Percentiles rank a stretch among this genome's conserved stretches.
Evolutionary conservation across 1,140 invertebrate genomes (phyloP).

Genomic region (Liolophura sinensis): DNA sequence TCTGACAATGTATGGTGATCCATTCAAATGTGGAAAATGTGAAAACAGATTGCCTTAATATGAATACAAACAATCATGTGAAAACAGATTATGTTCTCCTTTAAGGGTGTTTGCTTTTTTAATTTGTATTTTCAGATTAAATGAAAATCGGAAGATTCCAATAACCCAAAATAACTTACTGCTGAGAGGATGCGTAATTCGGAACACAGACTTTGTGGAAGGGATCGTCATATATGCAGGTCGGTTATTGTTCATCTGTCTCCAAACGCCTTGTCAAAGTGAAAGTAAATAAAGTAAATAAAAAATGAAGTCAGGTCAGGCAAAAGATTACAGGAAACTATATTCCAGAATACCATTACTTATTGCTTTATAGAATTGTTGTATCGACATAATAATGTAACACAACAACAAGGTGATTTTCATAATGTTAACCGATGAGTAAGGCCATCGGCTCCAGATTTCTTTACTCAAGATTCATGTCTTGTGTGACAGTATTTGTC

Average conservation of each 20-base stretch:
- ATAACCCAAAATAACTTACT: conserved; percentile 92
- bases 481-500: no score
- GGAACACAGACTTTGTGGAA: conserved; percentile 92
- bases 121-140: conserved; percentile 60
- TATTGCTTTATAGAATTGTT: no score
- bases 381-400: no score
- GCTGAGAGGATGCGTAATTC: conserved; percentile 89
- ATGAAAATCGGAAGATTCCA: conserved; percentile 69
- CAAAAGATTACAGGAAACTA: no score
- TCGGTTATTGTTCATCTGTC: conserved; percentile 50
- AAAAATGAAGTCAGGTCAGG: no score
- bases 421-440: no score
- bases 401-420: no score
- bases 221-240: conserved; percentile 97
- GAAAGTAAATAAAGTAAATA: no score
- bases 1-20: neutral
- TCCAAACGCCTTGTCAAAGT: no score
- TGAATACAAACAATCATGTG: conserved; percentile 5
- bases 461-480: no score
- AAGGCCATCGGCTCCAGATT: no score
- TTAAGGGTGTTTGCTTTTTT: conserved; percentile 15
- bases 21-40: neutral
- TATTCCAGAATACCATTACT: no score
- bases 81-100: conserved; percentile 7
- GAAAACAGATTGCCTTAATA: neutral